A percentile compares a stretch with the other conserved stretches of the same genome.
Evolutionary conservation across 1,140 invertebrate genomes (phyloP).

Genomic region (Conus ventricosus): DNA sequence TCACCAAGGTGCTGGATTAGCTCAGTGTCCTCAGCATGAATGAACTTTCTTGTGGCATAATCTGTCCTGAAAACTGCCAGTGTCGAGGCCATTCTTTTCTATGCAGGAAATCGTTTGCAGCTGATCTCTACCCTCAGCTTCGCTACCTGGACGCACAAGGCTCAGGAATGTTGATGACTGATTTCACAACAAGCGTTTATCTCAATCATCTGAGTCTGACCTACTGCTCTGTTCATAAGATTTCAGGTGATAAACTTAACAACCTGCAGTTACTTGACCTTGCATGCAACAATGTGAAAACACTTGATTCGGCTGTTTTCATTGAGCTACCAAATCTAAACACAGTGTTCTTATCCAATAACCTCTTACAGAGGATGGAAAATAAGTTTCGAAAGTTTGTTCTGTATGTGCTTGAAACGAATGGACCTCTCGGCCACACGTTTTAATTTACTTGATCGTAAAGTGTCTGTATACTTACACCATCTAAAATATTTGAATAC

Average conservation of each 20-base stretch:
- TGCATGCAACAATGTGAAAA: conserved; percentile 14
- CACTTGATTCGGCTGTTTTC: background rate
- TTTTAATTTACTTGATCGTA: conserved; percentile 3
- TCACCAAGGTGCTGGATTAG: conserved; percentile 25
- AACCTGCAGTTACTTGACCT: conserved; percentile 32
- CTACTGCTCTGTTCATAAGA: background rate
- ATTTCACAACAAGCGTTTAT: background rate
- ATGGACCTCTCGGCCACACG: conserved; percentile 1
- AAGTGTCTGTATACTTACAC: background rate
- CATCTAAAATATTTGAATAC: conserved; percentile 6
- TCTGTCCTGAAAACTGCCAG: conserved; percentile 47
- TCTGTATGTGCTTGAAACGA: background rate
- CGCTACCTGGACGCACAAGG: conserved; percentile 6
- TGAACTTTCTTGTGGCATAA: conserved; percentile 19
- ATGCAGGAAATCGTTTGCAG: background rate
- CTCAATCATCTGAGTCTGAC: background rate
- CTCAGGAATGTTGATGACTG: background rate
- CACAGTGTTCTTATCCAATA: conserved; percentile 8
- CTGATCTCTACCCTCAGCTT: background rate
- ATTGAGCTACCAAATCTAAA: conserved; percentile 15
- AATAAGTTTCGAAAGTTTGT: background rate
- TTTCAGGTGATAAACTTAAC: background rate
- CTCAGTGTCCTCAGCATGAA: conserved; percentile 43
- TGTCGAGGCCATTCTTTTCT: conserved; percentile 23
- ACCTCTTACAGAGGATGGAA: background rate